phyloP scores from a whole-genome alignment of 2,113 vertebrate genomes.

The Oplegnathus fasciatus region DNA sequence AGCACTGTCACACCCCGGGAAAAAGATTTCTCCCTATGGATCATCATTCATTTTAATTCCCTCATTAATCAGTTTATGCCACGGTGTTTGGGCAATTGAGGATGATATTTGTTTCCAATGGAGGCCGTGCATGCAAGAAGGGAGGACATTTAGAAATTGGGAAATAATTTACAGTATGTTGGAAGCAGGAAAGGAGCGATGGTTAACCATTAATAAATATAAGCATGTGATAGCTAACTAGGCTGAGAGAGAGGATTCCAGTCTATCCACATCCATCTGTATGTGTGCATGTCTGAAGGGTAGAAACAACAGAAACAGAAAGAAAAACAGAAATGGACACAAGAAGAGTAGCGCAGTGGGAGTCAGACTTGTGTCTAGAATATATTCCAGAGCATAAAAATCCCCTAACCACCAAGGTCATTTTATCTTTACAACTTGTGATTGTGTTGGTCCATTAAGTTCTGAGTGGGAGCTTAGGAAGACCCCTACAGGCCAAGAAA shows the following conservation, averaged over 20 bases:
- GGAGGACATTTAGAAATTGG: conserved; percentile 42
- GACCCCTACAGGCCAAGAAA: conserved; percentile 15
- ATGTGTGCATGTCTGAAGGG: conserved; percentile 6
- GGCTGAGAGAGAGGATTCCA: neutral
- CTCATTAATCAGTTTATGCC: conserved; percentile 65
- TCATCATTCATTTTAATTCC: conserved; percentile 68
- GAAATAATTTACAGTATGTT: conserved; percentile 55
- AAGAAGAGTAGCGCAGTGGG: neutral
- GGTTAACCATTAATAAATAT: conserved; percentile 53
- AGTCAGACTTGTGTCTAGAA: conserved; percentile 26
- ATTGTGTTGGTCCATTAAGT: conserved; percentile 37
- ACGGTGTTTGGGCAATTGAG: conserved; percentile 43
- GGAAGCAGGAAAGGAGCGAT: conserved; percentile 16
- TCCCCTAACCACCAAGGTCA: conserved; percentile 34
- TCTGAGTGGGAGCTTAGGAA: conserved; percentile 17
- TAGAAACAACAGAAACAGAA: conserved; percentile 3
- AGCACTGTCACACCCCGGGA: conserved; percentile 58
- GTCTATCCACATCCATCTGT: neutral
- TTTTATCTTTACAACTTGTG: conserved; percentile 44
- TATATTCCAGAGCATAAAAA: conserved; percentile 38
- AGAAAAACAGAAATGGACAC: neutral
- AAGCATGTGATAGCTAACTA: conserved; percentile 20
- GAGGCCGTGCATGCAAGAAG: conserved; percentile 27
- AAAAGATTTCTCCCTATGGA: conserved; percentile 52
- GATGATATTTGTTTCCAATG: conserved; percentile 62